A percentile compares a stretch with the other conserved stretches of the same genome.
phyloP scores from a whole-genome alignment of 2,888 invertebrate genomes.

The Caenorhabditis sp. region DNA sequence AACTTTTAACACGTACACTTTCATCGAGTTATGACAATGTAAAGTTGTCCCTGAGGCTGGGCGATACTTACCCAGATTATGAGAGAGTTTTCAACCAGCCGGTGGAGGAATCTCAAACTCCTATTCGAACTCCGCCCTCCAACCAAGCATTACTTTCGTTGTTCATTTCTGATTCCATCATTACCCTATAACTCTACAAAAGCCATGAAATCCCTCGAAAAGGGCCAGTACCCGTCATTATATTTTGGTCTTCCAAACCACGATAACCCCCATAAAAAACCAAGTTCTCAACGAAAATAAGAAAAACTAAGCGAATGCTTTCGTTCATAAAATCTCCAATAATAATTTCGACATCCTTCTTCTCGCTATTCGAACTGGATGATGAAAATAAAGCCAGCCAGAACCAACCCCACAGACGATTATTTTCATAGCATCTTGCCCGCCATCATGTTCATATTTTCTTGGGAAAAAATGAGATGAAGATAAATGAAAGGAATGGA shows the following conservation, averaged over 20 bases:
- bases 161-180: not conserved
- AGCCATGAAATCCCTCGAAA: not conserved
- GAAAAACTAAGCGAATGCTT: constrained; percentile 16
- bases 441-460: constrained; percentile 22
- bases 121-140: not conserved
- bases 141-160: not conserved
- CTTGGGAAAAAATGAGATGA: constrained; percentile 10
- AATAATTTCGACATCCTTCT: constrained; percentile 26
- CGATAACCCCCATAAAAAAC: not conserved
- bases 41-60: no score
- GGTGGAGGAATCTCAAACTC: no score
- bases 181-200: not conserved
- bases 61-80: no score
- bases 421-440: constrained; percentile 31
- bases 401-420: constrained; percentile 14
- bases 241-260: not conserved
- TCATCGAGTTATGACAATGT: no score
- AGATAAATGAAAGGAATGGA: not conserved
- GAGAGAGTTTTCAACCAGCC: no score
- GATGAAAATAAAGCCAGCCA: constrained; percentile 21
- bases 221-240: constrained; percentile 21
- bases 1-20: no score
- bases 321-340: constrained; percentile 50
- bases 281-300: not conserved
- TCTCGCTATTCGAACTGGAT: not conserved